Evolutionary conservation across 1,140 invertebrate species (phyloP).

Genomic region (Oscheius sp.): DNA sequence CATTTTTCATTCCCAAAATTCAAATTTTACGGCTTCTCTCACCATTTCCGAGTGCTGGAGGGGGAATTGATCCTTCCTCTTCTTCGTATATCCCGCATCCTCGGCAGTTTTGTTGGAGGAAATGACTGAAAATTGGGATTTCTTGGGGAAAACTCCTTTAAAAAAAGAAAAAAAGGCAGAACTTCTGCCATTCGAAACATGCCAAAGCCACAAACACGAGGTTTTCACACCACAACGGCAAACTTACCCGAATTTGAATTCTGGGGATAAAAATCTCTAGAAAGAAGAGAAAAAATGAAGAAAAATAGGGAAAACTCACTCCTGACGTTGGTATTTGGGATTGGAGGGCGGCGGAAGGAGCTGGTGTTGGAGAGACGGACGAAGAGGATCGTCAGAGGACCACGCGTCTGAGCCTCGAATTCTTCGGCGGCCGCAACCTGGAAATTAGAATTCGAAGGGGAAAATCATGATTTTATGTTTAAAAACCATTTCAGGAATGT

Average conservation of each 20-base stretch:
- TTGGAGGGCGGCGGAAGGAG: conserved; percentile 18
- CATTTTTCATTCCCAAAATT: no score
- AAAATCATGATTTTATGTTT: not conserved
- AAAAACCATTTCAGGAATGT: no score
- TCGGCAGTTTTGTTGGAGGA: conserved; percentile 7
- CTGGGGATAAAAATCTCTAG: not conserved
- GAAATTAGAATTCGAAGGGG: not conserved
- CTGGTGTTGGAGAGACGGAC: conserved; percentile 30
- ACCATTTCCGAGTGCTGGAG: conserved; percentile 24
- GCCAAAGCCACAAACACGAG: not conserved
- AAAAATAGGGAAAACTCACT: not conserved
- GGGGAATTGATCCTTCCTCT: conserved; percentile 24
- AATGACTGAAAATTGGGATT: conserved; percentile 13
- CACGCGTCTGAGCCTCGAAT: conserved; percentile 34
- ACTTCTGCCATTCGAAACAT: no score
- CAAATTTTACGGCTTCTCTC: no score
- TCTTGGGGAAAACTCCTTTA: not conserved
- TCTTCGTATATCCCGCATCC: conserved; percentile 18
- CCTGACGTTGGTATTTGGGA: conserved; percentile 22
- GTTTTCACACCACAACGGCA: not conserved
- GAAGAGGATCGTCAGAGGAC: conserved; percentile 37
- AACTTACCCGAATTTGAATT: not conserved
- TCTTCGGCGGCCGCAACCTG: conserved; percentile 32
- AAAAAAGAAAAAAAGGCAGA: not conserved
- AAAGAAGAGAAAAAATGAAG: not conserved